phyloP scores from a whole-genome alignment of 2,888 invertebrate genomes.

The Phragmatobia fuliginosa region DNA sequence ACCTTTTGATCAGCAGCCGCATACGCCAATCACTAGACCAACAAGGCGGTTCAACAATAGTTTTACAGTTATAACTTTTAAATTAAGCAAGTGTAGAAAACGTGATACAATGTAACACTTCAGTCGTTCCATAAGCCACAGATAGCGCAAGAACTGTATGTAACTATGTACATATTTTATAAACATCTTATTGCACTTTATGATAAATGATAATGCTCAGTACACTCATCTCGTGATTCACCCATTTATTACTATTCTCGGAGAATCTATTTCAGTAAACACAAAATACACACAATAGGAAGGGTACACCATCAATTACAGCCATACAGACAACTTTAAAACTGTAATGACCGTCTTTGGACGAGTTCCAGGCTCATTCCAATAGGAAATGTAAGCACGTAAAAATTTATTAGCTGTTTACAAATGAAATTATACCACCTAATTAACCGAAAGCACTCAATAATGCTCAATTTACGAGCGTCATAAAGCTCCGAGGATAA shows the following conservation, averaged over 20 bases:
- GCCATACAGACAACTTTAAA: constrained; percentile 39
- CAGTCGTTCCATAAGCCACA: not conserved
- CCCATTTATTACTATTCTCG: constrained; percentile 27
- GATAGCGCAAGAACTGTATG: not conserved
- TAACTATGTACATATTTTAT: not conserved
- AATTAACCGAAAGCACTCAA: constrained; percentile 40
- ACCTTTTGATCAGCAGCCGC: too few relatives aligned
- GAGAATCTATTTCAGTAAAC: constrained; percentile 34
- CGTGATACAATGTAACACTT: too few relatives aligned
- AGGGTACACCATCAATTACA: constrained; percentile 34
- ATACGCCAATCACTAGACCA: too few relatives aligned
- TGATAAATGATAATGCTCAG: constrained; percentile 4
- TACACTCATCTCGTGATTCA: constrained; percentile 20
- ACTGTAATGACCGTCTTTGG: constrained; percentile 39
- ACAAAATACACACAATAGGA: constrained; percentile 28
- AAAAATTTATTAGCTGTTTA: constrained; percentile 46
- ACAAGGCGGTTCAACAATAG: too few relatives aligned
- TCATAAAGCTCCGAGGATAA: constrained; percentile 21
- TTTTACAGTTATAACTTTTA: too few relatives aligned
- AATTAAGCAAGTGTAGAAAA: too few relatives aligned
- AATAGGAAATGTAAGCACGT: constrained; percentile 35
- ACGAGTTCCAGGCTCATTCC: constrained; percentile 39
- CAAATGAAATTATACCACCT: constrained; percentile 36
- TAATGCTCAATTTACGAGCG: constrained; percentile 31
- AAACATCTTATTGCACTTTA: not conserved